These are phyloP conservation scores for Eupsittula cactorum DNA, from an alignment of 2,113 vertebrate species.

Conservation along the genomic window DNA sequence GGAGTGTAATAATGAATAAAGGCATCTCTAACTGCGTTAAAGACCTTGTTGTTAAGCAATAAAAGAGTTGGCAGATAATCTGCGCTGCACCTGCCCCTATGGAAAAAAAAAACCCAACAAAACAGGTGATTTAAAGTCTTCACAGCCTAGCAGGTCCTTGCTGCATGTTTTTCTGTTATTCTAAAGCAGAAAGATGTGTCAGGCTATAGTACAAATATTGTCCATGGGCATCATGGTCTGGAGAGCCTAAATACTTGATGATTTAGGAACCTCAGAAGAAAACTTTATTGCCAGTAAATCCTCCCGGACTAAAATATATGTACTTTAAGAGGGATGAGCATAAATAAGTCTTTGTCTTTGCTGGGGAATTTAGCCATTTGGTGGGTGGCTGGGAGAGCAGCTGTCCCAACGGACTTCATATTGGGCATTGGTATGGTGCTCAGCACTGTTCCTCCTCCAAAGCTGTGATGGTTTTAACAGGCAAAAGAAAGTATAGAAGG, in stretches of 20 bases:
- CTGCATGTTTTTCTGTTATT: slow-evolving; percentile 59
- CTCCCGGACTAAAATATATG: slow-evolving; percentile 20
- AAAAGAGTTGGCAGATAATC: slow-evolving; percentile 30
- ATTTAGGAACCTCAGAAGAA: slow-evolving; percentile 59
- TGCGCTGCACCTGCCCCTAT: slow-evolving; percentile 56
- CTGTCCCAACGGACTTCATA: neutral
- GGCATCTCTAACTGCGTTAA: slow-evolving; percentile 22
- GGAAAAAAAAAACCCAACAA: neutral
- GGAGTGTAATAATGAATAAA: slow-evolving; percentile 62
- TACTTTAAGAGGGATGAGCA: neutral
- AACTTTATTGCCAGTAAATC: slow-evolving; percentile 47
- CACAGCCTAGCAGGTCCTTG: neutral
- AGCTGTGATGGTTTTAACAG: neutral
- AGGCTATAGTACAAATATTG: slow-evolving; percentile 58
- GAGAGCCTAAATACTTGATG: slow-evolving; percentile 4
- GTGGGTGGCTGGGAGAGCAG: slow-evolving; percentile 2
- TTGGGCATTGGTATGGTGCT: neutral
- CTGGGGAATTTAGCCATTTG: neutral
- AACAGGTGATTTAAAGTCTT: slow-evolving; percentile 56
- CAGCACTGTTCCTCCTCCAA: neutral
- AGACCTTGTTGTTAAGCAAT: neutral
- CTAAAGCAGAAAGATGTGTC: slow-evolving; percentile 48
- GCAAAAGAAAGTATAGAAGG: neutral
- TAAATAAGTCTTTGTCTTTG: slow-evolving; percentile 50
- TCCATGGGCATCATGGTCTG: slow-evolving; percentile 21